Evolutionary conservation across 2,113 vertebrate genomes (phyloP), one percentile per base, ranked within the genome.

Genomic region (Ramphastos sulfuratus): DNA sequence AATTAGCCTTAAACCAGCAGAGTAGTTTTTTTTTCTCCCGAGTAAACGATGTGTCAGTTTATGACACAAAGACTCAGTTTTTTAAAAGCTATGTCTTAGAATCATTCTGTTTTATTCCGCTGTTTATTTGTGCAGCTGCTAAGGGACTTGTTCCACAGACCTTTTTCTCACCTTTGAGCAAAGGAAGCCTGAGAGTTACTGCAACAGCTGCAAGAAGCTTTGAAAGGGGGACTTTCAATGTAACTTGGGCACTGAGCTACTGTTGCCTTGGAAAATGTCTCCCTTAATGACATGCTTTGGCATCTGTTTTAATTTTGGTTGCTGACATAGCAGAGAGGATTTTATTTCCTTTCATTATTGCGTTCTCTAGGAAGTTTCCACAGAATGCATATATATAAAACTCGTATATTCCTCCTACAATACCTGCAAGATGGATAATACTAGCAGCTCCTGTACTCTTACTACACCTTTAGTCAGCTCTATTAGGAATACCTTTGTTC

Each of bases 231-330:
- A 70, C 25, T 85, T 87, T 70, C 3, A 0, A 18, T 66, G 35
- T 70, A 78, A 82, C 46, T 82, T 79, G 35, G 75, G 55, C 59
- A 89, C 55, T 66, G 71, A 93, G 82, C 77, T 89, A 76, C 54
- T 55, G 21, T 31, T 54, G 20, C 46, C 87, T 91, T 85, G 56
- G 73, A 93, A 90, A 87, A 85, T 52, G 18, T 76, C 24, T 90
- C 77, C 60, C 50, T 84, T 93, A 96, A 92, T 37, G n/a, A 85
- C 33, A 75, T 63, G 25, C 59, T 76, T 91, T 84, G 78, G 86
- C 89, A 93, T 89, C 77, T 90, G 89, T 89, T 96, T 95, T 92
- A 93, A 87, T 92, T 95, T 95, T 66, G 63, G 44, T 89, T 95
- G 86, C 91, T 94, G 91, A 87, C 64, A 89, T 55, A 79, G 84